phyloP scores from a whole-genome alignment of 2,888 invertebrate species.

The Coremacera marginata region DNA sequence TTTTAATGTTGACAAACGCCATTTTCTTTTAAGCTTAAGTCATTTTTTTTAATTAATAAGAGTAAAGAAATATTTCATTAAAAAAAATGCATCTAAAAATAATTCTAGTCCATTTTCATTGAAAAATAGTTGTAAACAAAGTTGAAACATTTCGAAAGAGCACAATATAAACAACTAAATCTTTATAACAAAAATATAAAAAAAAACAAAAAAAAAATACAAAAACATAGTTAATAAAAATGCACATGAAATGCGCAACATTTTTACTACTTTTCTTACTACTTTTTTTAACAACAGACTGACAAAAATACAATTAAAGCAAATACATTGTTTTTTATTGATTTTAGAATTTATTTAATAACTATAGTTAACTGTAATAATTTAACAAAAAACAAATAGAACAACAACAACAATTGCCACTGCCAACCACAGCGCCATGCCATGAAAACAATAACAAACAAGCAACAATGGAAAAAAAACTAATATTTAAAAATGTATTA shows the following conservation, averaged over 20 bases:
- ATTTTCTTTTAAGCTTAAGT: conserved; percentile 23
- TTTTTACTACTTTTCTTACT: conserved; percentile 15
- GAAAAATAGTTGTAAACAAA: conserved; percentile 43
- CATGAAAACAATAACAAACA: conserved; percentile 44
- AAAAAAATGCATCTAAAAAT: conserved; percentile 37
- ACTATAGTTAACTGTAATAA: conserved; percentile 33
- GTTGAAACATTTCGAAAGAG: conserved; percentile 37
- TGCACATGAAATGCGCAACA: conserved; percentile 34
- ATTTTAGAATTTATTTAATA: background rate
- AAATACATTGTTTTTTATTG: background rate
- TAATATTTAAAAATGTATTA: conserved; percentile 24
- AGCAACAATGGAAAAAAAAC: conserved; percentile 29
- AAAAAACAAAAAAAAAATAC: conserved; percentile 29
- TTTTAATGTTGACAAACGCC: conserved; percentile 4
- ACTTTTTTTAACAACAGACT: conserved; percentile 21
- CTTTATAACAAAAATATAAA: conserved; percentile 7
- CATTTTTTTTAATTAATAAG: background rate
- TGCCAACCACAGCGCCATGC: conserved; percentile 54
- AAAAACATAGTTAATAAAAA: conserved; percentile 38
- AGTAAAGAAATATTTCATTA: conserved; percentile 23
- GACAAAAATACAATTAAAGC: background rate
- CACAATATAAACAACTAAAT: conserved; percentile 44
- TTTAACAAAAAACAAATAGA: conserved; percentile 42
- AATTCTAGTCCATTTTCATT: conserved; percentile 51
- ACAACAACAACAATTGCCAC: conserved; percentile 49